phyloP scores from a whole-genome alignment of 2,888 invertebrate genomes.

The Cryptus armator region DNA sequence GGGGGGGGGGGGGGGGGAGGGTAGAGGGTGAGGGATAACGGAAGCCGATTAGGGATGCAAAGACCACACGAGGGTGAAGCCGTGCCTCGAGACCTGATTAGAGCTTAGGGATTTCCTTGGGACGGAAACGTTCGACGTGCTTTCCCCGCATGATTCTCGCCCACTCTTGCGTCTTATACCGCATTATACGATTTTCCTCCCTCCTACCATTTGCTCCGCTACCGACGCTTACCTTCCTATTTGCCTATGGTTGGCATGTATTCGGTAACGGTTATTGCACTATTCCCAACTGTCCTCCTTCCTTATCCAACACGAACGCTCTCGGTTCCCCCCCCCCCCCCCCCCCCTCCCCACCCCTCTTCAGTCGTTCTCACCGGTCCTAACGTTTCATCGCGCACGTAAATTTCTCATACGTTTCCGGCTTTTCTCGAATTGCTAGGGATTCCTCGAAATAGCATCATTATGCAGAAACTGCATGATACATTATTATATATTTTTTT shows the following conservation, averaged over 20 bases:
- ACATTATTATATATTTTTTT: no score
- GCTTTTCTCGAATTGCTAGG: no score
- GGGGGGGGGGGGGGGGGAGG: not conserved
- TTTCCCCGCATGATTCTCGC: not conserved
- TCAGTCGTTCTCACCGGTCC: not conserved
- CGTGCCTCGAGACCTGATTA: constrained; percentile 55
- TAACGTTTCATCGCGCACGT: constrained; percentile 44
- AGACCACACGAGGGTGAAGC: constrained; percentile 54
- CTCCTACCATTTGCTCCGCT: not conserved
- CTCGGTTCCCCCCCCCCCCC: not conserved
- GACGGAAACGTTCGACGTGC: constrained; percentile 54
- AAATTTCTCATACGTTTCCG: constrained; percentile 27
- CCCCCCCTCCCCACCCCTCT: no score
- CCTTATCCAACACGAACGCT: not conserved
- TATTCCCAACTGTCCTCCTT: constrained; percentile 12
- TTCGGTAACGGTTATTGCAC: constrained; percentile 42
- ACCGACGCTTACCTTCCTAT: not conserved
- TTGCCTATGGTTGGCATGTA: not conserved
- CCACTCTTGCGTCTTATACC: not conserved
- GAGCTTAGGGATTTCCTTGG: constrained; percentile 47
- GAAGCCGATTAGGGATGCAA: constrained; percentile 59
- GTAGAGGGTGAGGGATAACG: constrained; percentile 41
- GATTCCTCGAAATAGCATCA: no score
- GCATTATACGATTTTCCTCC: not conserved
- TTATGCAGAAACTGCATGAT: no score